These are phyloP conservation scores for Stratiomys singularior DNA, from an alignment of 2,888 invertebrate species.

Conservation along the genomic window DNA sequence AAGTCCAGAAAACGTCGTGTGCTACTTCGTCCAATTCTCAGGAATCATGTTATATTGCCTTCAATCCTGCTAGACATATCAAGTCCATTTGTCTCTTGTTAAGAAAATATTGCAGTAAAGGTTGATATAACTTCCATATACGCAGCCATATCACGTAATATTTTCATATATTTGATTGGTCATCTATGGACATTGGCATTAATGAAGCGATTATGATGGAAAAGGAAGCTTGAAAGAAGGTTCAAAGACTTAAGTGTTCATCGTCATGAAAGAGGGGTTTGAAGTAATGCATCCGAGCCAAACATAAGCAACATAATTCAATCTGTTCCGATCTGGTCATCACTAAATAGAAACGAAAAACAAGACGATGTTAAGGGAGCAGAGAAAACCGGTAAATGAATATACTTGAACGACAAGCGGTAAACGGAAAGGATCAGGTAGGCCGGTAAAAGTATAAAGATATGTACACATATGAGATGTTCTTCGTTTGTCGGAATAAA, in stretches of 20 bases:
- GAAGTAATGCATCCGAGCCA: background rate
- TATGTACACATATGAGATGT: constrained; percentile 43
- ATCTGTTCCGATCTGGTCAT: constrained; percentile 18
- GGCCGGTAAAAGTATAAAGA: background rate
- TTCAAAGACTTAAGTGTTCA: background rate
- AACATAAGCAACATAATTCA: background rate
- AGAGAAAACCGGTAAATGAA: constrained; percentile 36
- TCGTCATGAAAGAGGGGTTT: background rate
- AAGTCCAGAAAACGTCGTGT: no score
- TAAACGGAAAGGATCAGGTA: constrained; percentile 29
- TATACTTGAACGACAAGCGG: constrained; percentile 23
- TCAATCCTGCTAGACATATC: no score
- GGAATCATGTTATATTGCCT: no score
- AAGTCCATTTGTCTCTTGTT: no score
- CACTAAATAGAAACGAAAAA: background rate
- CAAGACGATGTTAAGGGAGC: constrained; percentile 12
- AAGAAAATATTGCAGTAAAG: background rate
- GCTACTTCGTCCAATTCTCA: no score
- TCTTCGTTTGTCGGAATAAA: constrained; percentile 39
- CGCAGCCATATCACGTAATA: constrained; percentile 34
- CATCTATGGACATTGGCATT: constrained; percentile 42
- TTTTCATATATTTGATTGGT: constrained; percentile 40
- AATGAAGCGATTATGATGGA: constrained; percentile 46
- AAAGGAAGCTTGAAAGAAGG: constrained; percentile 42
- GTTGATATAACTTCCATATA: constrained; percentile 28